These are phyloP conservation scores for Cydia pomonella DNA, from an alignment of 1,140 invertebrate genomes.

Conservation along the genomic window DNA sequence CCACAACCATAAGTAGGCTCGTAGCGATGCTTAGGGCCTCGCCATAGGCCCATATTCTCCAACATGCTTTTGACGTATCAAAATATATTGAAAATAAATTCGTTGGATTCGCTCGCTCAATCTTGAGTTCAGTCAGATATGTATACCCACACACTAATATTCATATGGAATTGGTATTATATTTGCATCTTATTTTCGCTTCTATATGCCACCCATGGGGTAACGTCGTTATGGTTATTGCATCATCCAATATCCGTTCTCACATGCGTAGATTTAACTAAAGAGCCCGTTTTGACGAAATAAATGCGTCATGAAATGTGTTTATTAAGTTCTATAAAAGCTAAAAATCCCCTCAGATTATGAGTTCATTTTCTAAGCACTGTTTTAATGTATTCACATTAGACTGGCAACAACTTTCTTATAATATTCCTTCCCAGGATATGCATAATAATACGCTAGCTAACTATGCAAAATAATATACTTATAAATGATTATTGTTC, in stretches of 20 bases:
- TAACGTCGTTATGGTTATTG: conserved; percentile 22
- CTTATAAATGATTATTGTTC: too few species aligned
- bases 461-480: too few species aligned
- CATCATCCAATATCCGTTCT: conserved; percentile 12
- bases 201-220: neutral
- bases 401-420: neutral
- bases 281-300: neutral
- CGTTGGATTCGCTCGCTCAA: neutral
- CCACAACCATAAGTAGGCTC: conserved; percentile 1
- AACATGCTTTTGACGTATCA: neutral
- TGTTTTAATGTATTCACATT: neutral
- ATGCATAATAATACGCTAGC: neutral
- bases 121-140: neutral
- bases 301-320: neutral
- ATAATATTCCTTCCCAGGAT: neutral
- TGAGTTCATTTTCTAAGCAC: neutral
- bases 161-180: neutral
- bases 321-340: conserved; percentile 4
- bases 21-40: conserved; percentile 16
- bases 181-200: neutral
- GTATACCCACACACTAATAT: neutral
- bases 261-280: conserved; percentile 15
- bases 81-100: conserved; percentile 7
- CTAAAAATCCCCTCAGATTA: neutral
- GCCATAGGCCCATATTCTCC: neutral